Evolutionary conservation across 2,113 vertebrate species (phyloP).

Genomic region (Galemys pyrenaicus): DNA sequence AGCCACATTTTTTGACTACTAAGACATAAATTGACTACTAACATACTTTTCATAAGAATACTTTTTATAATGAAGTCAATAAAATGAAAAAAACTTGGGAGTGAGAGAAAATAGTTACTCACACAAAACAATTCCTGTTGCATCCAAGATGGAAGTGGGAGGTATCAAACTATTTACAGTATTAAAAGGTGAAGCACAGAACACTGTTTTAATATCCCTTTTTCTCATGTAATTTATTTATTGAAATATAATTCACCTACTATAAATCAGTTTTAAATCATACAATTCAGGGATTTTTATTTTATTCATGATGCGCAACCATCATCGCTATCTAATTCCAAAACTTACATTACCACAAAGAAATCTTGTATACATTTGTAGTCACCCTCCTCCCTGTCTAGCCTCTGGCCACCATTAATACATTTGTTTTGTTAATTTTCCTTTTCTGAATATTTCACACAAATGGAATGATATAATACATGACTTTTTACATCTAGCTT

Average conservation of each 20-base stretch:
- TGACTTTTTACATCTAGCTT: no score
- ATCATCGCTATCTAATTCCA: not conserved
- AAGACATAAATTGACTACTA: not conserved
- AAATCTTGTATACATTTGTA: no score
- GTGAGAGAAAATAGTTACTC: not conserved
- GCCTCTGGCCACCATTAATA: no score
- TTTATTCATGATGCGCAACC: no score
- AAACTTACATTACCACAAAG: not conserved
- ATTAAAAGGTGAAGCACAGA: not conserved
- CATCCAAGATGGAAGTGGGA: not conserved
- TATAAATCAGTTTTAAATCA: not conserved
- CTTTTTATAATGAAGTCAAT: not conserved
- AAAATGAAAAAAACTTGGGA: constrained; percentile 10
- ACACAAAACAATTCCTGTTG: not conserved
- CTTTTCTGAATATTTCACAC: no score
- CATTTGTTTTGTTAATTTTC: no score
- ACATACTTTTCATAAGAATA: constrained; percentile 7
- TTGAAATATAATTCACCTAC: not conserved
- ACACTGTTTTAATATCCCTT: not conserved
- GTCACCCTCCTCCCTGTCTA: no score
- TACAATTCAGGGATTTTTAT: no score
- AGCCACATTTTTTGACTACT: not conserved
- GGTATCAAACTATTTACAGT: not conserved
- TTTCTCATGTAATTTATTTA: not conserved
- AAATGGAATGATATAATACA: no score